phyloP scores from a whole-genome alignment of 2,113 vertebrate genomes.

The Neodon shergylaensis region DNA sequence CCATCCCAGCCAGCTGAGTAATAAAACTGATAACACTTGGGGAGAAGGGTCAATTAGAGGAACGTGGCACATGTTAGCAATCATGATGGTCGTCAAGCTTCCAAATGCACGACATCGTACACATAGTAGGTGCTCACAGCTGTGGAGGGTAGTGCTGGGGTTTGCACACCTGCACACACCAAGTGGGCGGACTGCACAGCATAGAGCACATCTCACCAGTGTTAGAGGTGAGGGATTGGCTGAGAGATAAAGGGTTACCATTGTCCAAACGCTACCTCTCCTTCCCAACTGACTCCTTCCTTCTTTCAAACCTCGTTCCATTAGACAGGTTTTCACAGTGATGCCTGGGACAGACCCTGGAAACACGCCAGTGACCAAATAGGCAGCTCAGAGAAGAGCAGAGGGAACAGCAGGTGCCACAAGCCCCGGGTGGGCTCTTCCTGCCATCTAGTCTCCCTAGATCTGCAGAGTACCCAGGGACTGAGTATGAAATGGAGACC shows the following conservation, averaged over 20 bases:
- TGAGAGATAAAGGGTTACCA: not conserved
- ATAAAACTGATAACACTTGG: not conserved
- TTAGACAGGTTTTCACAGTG: not conserved
- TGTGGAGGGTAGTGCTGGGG: not conserved
- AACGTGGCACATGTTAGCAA: not conserved
- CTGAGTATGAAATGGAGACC: not conserved
- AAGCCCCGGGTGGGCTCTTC: too few relatives aligned
- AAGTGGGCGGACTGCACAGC: not conserved
- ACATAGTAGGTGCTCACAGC: not conserved
- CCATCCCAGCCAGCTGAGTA: not conserved
- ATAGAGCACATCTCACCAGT: not conserved
- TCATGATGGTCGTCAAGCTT: not conserved
- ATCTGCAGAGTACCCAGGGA: not conserved
- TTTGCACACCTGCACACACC: not conserved
- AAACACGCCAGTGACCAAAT: not conserved
- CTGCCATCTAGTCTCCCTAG: too few relatives aligned
- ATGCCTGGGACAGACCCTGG: not conserved
- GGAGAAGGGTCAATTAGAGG: not conserved
- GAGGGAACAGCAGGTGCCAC: not conserved
- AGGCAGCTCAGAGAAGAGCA: not conserved
- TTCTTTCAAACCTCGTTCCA: not conserved
- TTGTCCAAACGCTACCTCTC: too few relatives aligned
- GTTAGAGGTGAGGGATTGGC: not conserved
- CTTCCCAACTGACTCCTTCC: not conserved
- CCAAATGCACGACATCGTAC: not conserved